Conservation (phyloP, 2,797 vertebrate species). For the Falco columbarius region DNA sequence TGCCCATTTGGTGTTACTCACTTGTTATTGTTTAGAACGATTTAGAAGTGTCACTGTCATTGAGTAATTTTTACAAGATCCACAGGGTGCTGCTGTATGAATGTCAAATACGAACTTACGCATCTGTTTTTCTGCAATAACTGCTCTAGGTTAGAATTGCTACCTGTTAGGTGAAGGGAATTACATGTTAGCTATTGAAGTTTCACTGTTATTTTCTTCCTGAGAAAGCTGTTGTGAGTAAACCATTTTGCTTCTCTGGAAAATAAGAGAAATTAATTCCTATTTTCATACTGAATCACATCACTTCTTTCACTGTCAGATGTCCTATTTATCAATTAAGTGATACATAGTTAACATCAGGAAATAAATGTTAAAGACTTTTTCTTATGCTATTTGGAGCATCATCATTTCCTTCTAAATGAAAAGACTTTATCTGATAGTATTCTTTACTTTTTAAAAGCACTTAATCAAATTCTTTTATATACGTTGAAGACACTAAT, state of each 20-base stretch:
- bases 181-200: not conserved
- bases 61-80: not conserved
- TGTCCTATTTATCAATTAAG: not conserved
- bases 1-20: not conserved
- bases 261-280: not conserved
- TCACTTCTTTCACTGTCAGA: not conserved
- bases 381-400: not conserved
- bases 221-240: not conserved
- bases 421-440: not conserved
- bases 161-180: not conserved
- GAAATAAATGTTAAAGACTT: not conserved
- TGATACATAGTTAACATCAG: not conserved
- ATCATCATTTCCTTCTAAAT: not conserved
- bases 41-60: not conserved
- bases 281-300: not conserved
- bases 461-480: not conserved
- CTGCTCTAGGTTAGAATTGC: not conserved
- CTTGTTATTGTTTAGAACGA: not conserved
- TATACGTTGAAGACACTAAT: not conserved
- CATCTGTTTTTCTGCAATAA: not conserved
- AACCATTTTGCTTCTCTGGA: not conserved
- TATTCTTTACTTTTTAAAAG: not conserved
- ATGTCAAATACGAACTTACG: not conserved
- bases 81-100: constrained; percentile 4
- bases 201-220: not conserved